A percentile compares a stretch with the other conserved stretches of the same genome.
phyloP scores from a whole-genome alignment of 2,113 vertebrate genomes.

The Dicaeum eximium region DNA sequence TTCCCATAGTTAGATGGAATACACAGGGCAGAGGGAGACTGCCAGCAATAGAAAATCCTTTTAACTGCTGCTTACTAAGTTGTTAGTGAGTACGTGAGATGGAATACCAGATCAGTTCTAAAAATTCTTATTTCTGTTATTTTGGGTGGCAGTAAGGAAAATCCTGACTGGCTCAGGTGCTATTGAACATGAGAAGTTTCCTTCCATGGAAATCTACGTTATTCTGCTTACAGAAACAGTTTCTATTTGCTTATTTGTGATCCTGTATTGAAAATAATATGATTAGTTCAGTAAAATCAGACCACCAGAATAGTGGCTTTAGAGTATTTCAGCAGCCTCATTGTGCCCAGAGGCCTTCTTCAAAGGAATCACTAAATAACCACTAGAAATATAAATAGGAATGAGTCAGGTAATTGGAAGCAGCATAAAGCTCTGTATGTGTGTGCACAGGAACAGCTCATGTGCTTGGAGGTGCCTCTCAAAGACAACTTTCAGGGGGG shows the following conservation, averaged over 20 bases:
- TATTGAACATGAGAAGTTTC: background rate
- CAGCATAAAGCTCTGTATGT: accelerated
- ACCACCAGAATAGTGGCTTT: background rate
- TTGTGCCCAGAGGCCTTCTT: background rate
- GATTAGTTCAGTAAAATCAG: background rate
- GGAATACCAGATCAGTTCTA: background rate
- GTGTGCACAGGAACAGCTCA: background rate
- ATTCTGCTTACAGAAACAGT: background rate
- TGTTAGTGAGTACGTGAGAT: background rate
- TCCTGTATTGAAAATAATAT: background rate
- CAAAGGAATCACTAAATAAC: background rate
- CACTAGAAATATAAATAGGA: background rate
- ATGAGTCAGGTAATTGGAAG: background rate
- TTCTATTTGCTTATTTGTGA: background rate
- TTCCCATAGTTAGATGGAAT: background rate
- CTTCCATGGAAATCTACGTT: background rate
- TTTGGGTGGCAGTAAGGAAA: background rate
- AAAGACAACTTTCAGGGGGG: background rate
- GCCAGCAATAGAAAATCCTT: background rate
- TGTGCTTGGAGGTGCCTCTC: background rate
- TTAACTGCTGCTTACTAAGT: background rate
- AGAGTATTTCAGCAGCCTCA: background rate
- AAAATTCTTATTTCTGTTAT: background rate
- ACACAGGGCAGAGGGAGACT: background rate
- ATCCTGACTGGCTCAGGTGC: background rate